A percentile compares a stretch with the other conserved stretches of the same genome.
phyloP scores from a whole-genome alignment of 2,888 invertebrate species.

The Rapana venosa region DNA sequence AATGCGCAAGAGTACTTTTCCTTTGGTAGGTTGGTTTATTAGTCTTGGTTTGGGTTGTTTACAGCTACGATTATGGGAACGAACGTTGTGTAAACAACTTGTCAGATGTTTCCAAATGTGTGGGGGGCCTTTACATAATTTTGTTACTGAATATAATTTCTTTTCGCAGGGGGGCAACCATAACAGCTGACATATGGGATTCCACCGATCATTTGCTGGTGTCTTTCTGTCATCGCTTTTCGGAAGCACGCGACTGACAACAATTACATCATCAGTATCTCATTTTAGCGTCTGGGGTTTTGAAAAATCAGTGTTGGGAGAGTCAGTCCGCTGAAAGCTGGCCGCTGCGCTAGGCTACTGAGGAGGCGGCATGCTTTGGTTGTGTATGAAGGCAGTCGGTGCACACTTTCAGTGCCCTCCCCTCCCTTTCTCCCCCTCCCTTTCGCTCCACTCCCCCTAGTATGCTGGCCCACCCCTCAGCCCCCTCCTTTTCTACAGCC shows the following conservation, averaged over 20 bases:
- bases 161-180: constrained; percentile 32
- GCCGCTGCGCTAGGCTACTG: too few species aligned
- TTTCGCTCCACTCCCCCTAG: background rate
- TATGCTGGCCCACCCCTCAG: background rate
- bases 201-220: constrained; percentile 49
- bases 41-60: background rate
- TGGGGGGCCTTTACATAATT: too few species aligned
- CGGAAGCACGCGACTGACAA: constrained; percentile 23
- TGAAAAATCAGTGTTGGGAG: background rate
- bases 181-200: constrained; percentile 45
- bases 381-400: background rate
- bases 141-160: background rate
- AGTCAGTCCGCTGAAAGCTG: background rate
- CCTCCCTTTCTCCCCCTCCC: background rate
- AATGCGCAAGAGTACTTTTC: background rate
- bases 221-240: constrained; percentile 45
- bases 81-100: background rate
- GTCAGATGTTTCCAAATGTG: too few species aligned
- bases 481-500: too few species aligned
- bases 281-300: background rate
- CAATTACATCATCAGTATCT: background rate
- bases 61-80: background rate
- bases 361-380: background rate
- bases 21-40: background rate
- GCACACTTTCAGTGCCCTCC: background rate